These are phyloP conservation scores for Squalus acanthias DNA, from an alignment of 2,797 vertebrate species.

Conservation along the genomic window DNA sequence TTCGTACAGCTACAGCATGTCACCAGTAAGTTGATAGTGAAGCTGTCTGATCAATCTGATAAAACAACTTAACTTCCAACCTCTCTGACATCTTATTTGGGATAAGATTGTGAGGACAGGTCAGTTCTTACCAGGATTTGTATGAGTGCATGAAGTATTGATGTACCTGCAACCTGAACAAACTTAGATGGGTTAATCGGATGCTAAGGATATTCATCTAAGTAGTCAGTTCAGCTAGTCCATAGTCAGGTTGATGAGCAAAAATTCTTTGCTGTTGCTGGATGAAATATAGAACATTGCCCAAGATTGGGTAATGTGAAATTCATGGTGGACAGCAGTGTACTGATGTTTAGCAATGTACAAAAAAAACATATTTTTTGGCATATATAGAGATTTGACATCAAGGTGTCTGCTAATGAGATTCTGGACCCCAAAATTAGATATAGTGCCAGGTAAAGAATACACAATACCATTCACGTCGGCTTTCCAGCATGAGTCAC, in stretches of 20 bases:
- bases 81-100: background rate
- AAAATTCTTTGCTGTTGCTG: background rate
- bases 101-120: background rate
- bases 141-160: background rate
- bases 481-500: background rate
- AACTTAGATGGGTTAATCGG: background rate
- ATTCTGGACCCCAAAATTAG: background rate
- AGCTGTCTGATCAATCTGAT: background rate
- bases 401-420: no score
- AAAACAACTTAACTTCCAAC: background rate
- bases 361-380: background rate
- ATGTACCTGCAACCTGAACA: background rate
- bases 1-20: background rate
- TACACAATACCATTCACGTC: background rate
- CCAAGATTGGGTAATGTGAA: background rate
- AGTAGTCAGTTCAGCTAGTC: background rate
- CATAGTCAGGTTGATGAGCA: background rate
- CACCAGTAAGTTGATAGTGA: background rate
- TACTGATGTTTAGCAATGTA: background rate
- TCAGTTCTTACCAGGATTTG: background rate
- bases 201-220: background rate
- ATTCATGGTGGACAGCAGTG: background rate
- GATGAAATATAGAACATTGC: background rate
- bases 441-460: background rate
- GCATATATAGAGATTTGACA: background rate